phyloP scores from a whole-genome alignment of 1,140 invertebrate genomes.

The Notospermus geniculatus region DNA sequence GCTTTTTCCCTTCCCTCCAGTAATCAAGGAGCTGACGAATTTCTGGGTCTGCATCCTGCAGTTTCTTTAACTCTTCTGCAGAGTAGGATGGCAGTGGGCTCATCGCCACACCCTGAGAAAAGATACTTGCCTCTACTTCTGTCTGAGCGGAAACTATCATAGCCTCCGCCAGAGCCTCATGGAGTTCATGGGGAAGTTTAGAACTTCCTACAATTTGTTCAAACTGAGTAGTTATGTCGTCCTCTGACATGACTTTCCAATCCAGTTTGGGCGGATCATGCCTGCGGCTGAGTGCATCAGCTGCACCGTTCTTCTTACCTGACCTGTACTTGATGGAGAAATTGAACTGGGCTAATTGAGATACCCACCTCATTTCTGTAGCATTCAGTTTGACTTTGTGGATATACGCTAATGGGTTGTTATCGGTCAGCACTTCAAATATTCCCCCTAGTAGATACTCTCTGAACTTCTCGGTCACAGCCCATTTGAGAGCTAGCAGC shows the following conservation, averaged over 20 bases:
- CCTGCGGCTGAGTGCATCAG: constrained; percentile 9
- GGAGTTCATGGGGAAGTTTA: no score
- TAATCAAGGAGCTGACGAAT: no score
- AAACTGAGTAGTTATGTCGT: no score
- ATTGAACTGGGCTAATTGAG: constrained; percentile 18
- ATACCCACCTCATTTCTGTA: constrained; percentile 25
- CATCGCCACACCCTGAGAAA: no score
- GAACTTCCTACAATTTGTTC: no score
- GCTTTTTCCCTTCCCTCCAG: no score
- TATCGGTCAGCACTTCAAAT: constrained; percentile 16
- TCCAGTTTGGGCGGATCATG: background rate
- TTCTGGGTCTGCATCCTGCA: no score
- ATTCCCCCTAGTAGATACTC: background rate
- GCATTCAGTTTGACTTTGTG: constrained; percentile 28
- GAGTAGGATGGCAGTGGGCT: no score
- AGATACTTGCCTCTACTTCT: no score
- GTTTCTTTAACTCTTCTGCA: no score
- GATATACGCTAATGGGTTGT: constrained; percentile 22
- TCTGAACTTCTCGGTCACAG: constrained; percentile 15
- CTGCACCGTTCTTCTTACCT: background rate
- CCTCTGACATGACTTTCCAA: background rate
- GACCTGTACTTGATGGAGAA: background rate
- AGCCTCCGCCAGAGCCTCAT: no score
- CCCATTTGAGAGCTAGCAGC: constrained; percentile 19
- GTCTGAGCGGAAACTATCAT: no score